Base-by-base conservation (phyloP, 2,888 invertebrate species). In the Cenopis cana region DNA sequence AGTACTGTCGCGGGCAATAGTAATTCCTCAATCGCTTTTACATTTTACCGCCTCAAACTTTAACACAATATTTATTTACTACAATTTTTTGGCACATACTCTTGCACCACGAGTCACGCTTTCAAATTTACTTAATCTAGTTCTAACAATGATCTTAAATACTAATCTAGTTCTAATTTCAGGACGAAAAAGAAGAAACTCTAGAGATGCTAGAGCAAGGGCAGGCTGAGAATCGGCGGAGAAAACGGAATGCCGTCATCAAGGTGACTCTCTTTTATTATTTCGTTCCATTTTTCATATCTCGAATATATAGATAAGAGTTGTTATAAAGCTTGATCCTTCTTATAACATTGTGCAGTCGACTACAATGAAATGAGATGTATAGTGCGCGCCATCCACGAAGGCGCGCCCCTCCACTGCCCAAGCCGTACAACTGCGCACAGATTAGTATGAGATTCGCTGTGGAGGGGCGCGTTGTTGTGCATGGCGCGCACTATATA, bases 101-200 rank as follows among this genome's bases (percentile, higher is more conserved):
- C 14, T 12, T 2, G 6, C 46, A 46, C 46, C 46, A 46, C 46
- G 46, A 46, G n/a, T 46, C 46, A 46, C 46, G 46, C 46, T 46
- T 46, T 46, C n/a, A 46, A 46, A 46, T n/a, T n/a, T n/a, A n/a
- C n/a, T 8, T 46, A 46, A 46, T 12, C 6, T 14, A 14, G 14
- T 14, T 14, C 14, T 1, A 1, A 14, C 46, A n/a, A 46, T n/a
- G n/a, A 38, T 18, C 17, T 10, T 18, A 20, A 1, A 1, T 2
- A 12, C 24, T 24, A 24, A 20, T 64, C 17, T 20, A 20, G 14
- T 59, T 24, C 6, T n/a, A 1, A 73, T 92, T 92, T 20, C 97
- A 98, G 92, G 99, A 99, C 83, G 99, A 99, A 87, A 95, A 98
- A 82, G 99, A 99, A 90, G 99, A 99, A 90, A 98, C 99, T 2